phyloP scores from a whole-genome alignment of 2,113 vertebrate genomes.

The Crotalus horridus region DNA sequence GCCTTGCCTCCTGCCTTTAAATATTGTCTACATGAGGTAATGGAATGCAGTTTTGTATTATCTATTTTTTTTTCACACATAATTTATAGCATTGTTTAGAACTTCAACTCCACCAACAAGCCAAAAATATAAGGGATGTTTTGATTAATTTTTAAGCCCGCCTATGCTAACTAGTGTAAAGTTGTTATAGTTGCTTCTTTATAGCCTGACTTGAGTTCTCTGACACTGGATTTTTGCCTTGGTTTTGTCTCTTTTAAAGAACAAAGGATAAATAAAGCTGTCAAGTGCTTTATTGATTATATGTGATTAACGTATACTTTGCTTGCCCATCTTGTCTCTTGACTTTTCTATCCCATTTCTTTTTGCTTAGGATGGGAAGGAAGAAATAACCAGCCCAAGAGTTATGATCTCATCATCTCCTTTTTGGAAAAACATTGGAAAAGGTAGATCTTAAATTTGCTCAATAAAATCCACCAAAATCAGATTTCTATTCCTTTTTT shows the following conservation, averaged over 20 bases:
- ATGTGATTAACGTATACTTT: slow-evolving; percentile 33
- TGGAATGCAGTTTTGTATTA: background rate
- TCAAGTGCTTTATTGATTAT: slow-evolving; percentile 48
- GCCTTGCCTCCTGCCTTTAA: background rate
- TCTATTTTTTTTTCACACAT: background rate
- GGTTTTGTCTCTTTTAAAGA: slow-evolving; percentile 43
- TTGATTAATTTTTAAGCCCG: background rate
- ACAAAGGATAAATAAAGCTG: slow-evolving; percentile 56
- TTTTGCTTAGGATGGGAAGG: slow-evolving; percentile 4
- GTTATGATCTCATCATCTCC: background rate
- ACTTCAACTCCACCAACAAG: background rate
- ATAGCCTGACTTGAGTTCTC: slow-evolving; percentile 16
- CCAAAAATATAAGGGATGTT: background rate
- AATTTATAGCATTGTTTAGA: background rate
- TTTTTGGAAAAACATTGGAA: background rate
- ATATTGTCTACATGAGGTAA: background rate
- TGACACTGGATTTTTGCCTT: slow-evolving; percentile 30
- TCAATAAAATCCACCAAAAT: background rate
- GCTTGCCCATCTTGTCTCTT: slow-evolving; percentile 15
- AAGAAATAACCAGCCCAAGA: background rate
- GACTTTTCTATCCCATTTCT: slow-evolving; percentile 21
- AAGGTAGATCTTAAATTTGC: background rate
- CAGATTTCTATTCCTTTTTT: background rate
- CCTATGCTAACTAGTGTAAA: slow-evolving; percentile 2
- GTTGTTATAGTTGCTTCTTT: slow-evolving; percentile 32